These are phyloP conservation scores for Plebejus anna DNA, from an alignment of 2,888 invertebrate species.

Conservation along the genomic window DNA sequence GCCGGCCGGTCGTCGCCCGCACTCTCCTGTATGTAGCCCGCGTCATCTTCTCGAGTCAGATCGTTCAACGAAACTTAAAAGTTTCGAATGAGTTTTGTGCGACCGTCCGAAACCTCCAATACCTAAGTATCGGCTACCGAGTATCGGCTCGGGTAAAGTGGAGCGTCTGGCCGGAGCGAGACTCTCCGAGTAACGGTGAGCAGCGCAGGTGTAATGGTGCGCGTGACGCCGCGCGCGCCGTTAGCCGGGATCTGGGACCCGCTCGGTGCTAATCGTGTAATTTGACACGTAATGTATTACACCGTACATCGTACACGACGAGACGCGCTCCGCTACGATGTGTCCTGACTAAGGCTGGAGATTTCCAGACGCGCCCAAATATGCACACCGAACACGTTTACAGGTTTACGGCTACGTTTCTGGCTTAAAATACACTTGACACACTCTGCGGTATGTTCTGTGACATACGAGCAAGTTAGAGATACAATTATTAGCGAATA, in stretches of 20 bases:
- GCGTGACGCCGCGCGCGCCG: conserved; percentile 2
- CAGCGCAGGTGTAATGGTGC: not conserved
- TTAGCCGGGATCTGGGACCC: not conserved
- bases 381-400: not conserved
- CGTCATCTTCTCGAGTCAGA: not conserved
- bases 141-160: not conserved
- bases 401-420: not conserved
- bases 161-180: not conserved
- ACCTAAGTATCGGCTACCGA: not conserved
- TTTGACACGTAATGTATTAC: conserved; percentile 16
- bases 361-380: no score
- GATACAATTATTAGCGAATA: not conserved
- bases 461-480: not conserved
- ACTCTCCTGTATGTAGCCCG: not conserved
- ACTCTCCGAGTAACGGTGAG: not conserved
- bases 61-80: not conserved
- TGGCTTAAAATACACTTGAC: not conserved
- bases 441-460: not conserved
- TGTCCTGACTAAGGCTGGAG: not conserved
- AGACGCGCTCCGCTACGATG: not conserved
- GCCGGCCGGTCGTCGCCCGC: conserved; percentile 24
- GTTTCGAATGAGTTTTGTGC: not conserved
- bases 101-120: not conserved
- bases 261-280: conserved; percentile 10
- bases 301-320: not conserved